phyloP scores from a whole-genome alignment of 2,113 vertebrate genomes.

The Sardina pilchardus region DNA sequence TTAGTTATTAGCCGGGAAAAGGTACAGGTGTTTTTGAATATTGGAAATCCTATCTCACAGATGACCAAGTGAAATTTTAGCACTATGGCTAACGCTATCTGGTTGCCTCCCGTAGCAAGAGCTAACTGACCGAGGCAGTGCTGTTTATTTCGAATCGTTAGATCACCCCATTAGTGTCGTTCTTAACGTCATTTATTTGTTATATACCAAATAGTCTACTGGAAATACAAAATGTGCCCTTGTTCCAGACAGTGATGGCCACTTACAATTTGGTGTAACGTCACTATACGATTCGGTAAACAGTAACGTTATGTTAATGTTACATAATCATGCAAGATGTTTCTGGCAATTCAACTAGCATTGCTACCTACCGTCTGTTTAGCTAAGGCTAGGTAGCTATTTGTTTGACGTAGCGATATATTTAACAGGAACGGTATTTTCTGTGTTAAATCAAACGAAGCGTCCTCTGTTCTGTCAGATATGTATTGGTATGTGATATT shows the following conservation, averaged over 20 bases:
- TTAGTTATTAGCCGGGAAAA: not conserved
- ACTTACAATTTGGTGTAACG: not conserved
- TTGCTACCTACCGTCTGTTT: not conserved
- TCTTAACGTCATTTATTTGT: not conserved
- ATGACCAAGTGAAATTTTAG: conserved; percentile 10
- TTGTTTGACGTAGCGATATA: not conserved
- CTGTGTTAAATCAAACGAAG: not conserved
- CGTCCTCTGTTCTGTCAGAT: not conserved
- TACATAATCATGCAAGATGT: conserved; percentile 9
- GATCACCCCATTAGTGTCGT: not conserved
- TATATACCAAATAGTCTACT: too few species aligned
- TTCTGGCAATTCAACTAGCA: not conserved
- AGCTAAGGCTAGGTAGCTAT: not conserved
- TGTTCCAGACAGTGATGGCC: not conserved
- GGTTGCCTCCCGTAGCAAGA: not conserved
- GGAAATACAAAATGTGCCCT: not conserved
- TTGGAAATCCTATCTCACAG: not conserved
- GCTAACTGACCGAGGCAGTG: not conserved
- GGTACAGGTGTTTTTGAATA: not conserved
- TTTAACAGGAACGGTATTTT: not conserved
- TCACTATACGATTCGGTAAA: not conserved
- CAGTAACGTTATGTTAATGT: not conserved
- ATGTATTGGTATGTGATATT: not conserved
- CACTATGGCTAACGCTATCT: not conserved
- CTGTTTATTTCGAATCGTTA: not conserved